Percentiles rank a stretch among this genome's conserved stretches.
phyloP scores from a whole-genome alignment of 2,888 invertebrate species.

The Pseudanteris insignis region DNA sequence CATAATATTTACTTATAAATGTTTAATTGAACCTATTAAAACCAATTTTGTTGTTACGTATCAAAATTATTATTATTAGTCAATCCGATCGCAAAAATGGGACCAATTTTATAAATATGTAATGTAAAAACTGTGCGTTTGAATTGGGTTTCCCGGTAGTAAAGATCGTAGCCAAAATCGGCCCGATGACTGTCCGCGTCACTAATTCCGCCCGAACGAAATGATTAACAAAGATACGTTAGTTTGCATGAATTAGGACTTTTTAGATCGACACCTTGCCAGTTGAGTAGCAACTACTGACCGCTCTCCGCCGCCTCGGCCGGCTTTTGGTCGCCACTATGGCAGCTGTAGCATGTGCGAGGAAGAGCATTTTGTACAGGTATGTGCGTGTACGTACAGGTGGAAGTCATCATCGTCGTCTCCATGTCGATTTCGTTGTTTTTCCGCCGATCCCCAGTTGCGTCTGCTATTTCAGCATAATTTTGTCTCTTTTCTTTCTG shows the following conservation, averaged over 20 bases:
- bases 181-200: no score
- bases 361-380: conserved; percentile 43
- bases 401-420: conserved; percentile 49
- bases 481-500: conserved; percentile 11
- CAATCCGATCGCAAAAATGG: no score
- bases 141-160: no score
- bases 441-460: conserved; percentile 35
- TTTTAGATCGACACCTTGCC: conserved; percentile 34
- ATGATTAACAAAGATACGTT: no score
- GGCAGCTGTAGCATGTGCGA: conserved; percentile 53
- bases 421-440: conserved; percentile 35
- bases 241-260: conserved; percentile 23
- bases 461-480: conserved; percentile 29
- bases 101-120: no score
- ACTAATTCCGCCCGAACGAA: no score
- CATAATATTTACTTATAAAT: no score
- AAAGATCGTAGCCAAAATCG: no score
- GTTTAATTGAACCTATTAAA: no score
- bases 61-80: no score
- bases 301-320: conserved; percentile 27
- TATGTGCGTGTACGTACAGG: conserved; percentile 50
- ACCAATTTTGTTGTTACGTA: no score
- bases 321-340: conserved; percentile 33
- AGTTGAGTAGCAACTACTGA: conserved; percentile 29
- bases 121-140: no score